These are phyloP conservation scores for Calypte anna DNA, from an alignment of 2,113 vertebrate genomes.

Conservation along the genomic window DNA sequence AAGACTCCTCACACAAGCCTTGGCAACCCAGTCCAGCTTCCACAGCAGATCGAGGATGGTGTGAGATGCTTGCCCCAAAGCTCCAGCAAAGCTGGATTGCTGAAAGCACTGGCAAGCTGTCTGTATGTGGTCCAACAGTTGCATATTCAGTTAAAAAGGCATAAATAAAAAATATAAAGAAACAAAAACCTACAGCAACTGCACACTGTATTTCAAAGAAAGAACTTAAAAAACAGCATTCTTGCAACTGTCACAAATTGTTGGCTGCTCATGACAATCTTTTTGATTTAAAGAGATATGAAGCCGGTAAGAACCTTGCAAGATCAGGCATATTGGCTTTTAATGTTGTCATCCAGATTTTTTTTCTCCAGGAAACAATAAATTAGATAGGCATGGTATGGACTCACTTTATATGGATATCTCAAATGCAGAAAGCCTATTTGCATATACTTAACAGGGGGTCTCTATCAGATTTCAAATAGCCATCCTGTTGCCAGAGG, in stretches of 20 bases:
- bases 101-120: constrained; percentile 13
- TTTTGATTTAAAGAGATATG: background rate
- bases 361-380: background rate
- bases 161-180: background rate
- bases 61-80: background rate
- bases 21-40: background rate
- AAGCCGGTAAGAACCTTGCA: constrained; percentile 36
- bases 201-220: background rate
- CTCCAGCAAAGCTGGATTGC: background rate
- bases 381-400: background rate
- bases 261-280: constrained; percentile 5
- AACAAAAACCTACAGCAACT: constrained; percentile 12
- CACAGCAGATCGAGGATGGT: background rate
- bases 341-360: constrained; percentile 18
- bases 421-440: background rate
- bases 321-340: constrained; percentile 28
- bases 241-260: constrained; percentile 1
- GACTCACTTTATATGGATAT: constrained; percentile 3
- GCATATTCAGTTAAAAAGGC: background rate
- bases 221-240: constrained; percentile 4
- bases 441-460: constrained; percentile 4
- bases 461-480: constrained; percentile 19
- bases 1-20: background rate
- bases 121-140: background rate
- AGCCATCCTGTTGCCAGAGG: background rate